These are phyloP conservation scores for Drymonia ruficornis DNA, from an alignment of 2,888 invertebrate genomes.

Conservation along the genomic window DNA sequence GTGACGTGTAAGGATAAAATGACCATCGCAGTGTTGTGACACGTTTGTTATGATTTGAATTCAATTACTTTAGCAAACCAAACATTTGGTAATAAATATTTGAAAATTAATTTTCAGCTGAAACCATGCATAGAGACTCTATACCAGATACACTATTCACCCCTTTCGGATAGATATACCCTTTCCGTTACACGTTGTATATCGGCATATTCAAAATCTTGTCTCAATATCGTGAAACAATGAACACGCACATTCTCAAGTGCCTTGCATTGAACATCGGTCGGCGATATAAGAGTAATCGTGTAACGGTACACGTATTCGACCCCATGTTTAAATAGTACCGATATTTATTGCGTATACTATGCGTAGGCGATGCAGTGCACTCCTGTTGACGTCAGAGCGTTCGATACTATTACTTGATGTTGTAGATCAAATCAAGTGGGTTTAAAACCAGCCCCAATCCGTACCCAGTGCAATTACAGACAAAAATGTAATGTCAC, in stretches of 20 bases:
- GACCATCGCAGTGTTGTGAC: no score
- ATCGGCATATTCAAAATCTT: neutral
- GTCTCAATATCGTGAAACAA: constrained; percentile 7
- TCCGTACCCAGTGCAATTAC: no score
- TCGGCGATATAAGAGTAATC: constrained; percentile 34
- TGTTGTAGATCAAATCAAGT: neutral
- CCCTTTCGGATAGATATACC: no score
- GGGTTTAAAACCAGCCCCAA: neutral
- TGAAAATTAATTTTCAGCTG: no score
- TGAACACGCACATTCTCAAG: constrained; percentile 14
- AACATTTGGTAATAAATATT: no score
- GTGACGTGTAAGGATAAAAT: no score
- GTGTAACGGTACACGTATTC: constrained; percentile 29
- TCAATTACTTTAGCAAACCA: no score
- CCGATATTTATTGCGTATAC: constrained; percentile 17
- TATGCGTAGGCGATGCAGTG: constrained; percentile 7
- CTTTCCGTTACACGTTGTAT: no score
- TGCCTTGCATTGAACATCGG: constrained; percentile 11
- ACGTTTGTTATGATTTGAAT: no score
- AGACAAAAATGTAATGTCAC: no score
- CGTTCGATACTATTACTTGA: constrained; percentile 10
- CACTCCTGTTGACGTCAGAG: constrained; percentile 4
- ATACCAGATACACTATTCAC: no score
- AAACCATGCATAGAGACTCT: no score
- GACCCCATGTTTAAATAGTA: constrained; percentile 16